phyloP scores from a whole-genome alignment of 2,797 vertebrate species.

The Sebastes matsubarae region DNA sequence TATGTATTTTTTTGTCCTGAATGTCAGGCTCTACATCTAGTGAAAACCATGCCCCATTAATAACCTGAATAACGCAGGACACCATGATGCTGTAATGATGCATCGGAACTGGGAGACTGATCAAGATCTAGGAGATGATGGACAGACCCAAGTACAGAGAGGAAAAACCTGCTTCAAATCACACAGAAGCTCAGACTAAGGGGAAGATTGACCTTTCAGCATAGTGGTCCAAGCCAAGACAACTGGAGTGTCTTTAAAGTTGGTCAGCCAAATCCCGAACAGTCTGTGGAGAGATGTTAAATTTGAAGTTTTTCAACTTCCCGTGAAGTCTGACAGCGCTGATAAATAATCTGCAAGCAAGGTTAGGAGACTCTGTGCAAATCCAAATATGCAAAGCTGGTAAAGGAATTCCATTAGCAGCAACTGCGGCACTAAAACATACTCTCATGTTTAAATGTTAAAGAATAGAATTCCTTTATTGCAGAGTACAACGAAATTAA shows the following conservation, averaged over 20 bases:
- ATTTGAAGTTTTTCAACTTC: neutral
- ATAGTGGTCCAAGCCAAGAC: neutral
- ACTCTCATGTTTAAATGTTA: no score
- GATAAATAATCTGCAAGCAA: neutral
- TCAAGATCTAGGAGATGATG: neutral
- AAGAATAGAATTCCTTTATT: no score
- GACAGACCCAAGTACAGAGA: neutral
- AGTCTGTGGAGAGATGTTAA: neutral
- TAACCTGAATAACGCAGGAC: neutral
- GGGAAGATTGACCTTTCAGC: conserved; percentile 10
- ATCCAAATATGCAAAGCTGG: neutral
- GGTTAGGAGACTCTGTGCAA: neutral
- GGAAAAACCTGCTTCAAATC: conserved; percentile 2
- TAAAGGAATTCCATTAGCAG: neutral
- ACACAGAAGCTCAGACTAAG: neutral
- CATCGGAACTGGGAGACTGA: conserved; percentile 4
- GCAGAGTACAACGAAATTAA: no score
- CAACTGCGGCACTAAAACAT: neutral
- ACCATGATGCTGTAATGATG: neutral
- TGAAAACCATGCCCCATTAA: neutral
- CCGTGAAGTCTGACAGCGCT: neutral
- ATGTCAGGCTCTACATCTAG: neutral
- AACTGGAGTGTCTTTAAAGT: neutral
- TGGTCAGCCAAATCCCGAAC: neutral
- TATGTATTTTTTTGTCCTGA: neutral